Percentiles rank a stretch among this genome's conserved stretches.
These are phyloP conservation scores for Coptotermes formosanus DNA, from an alignment of 1,140 invertebrate genomes.

Conservation along the genomic window DNA sequence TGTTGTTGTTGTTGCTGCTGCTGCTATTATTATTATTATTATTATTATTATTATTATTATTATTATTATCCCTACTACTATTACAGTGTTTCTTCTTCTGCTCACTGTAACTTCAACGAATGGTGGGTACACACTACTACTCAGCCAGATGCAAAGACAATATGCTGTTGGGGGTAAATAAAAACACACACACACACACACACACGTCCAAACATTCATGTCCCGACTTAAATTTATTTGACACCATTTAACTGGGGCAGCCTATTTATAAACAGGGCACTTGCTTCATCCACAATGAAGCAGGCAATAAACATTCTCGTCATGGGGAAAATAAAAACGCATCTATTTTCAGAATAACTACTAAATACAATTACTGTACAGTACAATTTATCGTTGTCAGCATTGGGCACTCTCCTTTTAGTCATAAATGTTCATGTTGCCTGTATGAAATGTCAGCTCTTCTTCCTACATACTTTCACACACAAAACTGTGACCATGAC, in stretches of 20 bases:
- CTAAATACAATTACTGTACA: neutral
- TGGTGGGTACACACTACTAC: neutral
- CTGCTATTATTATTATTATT: too few species aligned
- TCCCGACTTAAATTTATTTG: neutral
- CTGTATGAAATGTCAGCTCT: neutral
- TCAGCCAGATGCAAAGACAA: neutral
- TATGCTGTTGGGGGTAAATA: neutral
- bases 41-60: too few species aligned
- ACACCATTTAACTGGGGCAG: neutral
- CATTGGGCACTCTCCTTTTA: neutral
- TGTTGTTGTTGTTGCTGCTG: too few species aligned
- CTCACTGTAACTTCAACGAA: neutral
- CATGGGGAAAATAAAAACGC: neutral
- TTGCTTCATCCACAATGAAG: too few species aligned
- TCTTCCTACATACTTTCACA: neutral
- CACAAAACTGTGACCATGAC: neutral
- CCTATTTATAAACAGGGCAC: neutral
- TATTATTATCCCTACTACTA: too few species aligned
- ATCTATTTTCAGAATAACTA: neutral
- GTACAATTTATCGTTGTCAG: neutral
- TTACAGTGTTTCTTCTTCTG: too few species aligned
- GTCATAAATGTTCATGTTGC: neutral
- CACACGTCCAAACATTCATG: neutral
- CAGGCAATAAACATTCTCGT: neutral
- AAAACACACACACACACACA: constrained; percentile 4